phyloP scores from a whole-genome alignment of 2,888 invertebrate species.

The Dilophus febrilis region DNA sequence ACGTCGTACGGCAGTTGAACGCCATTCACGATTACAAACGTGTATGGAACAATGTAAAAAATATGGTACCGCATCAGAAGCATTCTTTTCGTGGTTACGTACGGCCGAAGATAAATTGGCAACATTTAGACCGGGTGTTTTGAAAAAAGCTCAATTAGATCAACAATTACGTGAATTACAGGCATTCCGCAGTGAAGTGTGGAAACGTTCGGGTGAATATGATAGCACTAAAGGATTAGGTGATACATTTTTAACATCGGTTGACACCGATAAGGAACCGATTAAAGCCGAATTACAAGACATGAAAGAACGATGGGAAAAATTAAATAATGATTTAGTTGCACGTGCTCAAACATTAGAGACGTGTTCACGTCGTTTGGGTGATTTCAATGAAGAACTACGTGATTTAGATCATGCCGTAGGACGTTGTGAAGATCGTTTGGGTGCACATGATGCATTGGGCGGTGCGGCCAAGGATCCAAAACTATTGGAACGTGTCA shows the following conservation, averaged over 20 bases:
- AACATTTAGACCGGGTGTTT: conserved; percentile 53
- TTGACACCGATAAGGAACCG: conserved; percentile 81
- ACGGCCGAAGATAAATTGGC: conserved; percentile 73
- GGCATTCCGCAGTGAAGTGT: conserved; percentile 78
- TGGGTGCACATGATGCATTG: conserved; percentile 47
- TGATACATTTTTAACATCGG: conserved; percentile 71
- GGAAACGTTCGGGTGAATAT: conserved; percentile 84
- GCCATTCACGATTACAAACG: conserved; percentile 71
- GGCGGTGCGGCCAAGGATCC: conserved; percentile 64
- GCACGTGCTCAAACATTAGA: conserved; percentile 37
- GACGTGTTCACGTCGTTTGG: conserved; percentile 61
- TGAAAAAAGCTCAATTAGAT: conserved; percentile 73
- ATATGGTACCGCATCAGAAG: conserved; percentile 69
- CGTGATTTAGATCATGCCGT: conserved; percentile 72
- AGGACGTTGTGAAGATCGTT: conserved; percentile 74
- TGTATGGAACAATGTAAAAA: conserved; percentile 86
- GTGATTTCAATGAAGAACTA: conserved; percentile 70
- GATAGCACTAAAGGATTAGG: conserved; percentile 76
- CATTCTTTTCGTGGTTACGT: conserved; percentile 75
- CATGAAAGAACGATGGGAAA: conserved; percentile 81
- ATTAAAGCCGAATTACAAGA: conserved; percentile 65
- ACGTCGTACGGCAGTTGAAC: conserved; percentile 70
- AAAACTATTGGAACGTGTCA: conserved; percentile 70
- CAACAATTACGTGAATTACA: conserved; percentile 77
- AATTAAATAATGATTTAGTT: conserved; percentile 58